phyloP scores from a whole-genome alignment of 2,888 invertebrate genomes.

The Caenorhabditis sp. region DNA sequence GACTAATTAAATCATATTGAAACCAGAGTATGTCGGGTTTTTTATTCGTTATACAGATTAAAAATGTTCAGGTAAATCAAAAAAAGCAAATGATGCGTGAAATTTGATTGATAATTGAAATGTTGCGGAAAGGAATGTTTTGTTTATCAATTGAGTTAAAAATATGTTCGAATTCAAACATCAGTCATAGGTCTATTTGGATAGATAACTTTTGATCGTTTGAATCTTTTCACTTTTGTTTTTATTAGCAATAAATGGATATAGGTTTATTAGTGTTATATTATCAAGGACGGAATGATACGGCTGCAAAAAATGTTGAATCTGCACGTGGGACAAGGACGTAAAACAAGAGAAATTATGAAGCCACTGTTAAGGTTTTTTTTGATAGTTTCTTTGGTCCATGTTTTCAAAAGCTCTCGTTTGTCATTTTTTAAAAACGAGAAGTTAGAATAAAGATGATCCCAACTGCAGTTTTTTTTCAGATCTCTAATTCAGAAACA shows the following conservation, averaged over 20 bases:
- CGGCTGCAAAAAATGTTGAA: background rate
- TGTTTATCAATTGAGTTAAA: too few species aligned
- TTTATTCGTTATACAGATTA: too few species aligned
- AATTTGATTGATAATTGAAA: background rate
- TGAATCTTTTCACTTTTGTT: background rate
- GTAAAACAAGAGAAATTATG: background rate
- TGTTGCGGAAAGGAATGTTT: background rate
- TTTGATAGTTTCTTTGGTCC: too few species aligned
- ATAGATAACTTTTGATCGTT: background rate
- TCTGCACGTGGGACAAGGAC: background rate
- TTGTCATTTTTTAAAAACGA: too few species aligned
- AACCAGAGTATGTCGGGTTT: too few species aligned
- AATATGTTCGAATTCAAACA: background rate
- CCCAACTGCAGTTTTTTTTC: too few species aligned
- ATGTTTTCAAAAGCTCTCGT: too few species aligned
- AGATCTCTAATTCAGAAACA: too few species aligned
- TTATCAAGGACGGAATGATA: background rate
- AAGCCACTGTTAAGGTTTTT: too few species aligned
- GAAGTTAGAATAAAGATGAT: too few species aligned
- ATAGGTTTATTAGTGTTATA: background rate
- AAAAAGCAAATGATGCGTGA: background rate
- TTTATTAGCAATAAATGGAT: background rate
- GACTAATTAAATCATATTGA: too few species aligned
- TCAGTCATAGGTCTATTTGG: background rate
- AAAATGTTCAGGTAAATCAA: background rate